Percentiles rank a stretch among this genome's conserved stretches.
Evolutionary conservation across 2,113 vertebrate species (phyloP).

Genomic region (Haliaeetus leucogaster): DNA sequence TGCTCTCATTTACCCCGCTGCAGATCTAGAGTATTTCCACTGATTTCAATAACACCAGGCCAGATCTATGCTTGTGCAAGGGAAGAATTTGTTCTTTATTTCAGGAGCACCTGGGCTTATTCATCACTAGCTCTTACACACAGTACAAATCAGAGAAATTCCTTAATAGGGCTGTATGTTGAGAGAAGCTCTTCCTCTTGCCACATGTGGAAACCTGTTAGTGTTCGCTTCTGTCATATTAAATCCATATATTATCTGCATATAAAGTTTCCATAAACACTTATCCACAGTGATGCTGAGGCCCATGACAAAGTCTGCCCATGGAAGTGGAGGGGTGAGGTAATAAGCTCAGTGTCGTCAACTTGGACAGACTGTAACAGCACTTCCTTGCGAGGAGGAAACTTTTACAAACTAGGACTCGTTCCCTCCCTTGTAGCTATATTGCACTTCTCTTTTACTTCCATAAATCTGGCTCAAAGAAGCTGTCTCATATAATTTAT

Average conservation of each 20-base stretch:
- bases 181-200: neutral
- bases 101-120: neutral
- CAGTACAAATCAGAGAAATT: neutral
- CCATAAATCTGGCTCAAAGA: neutral
- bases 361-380: neutral
- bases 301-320: neutral
- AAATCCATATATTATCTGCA: neutral
- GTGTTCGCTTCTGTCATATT: neutral
- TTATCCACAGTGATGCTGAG: neutral
- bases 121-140: neutral
- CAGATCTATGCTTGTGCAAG: neutral
- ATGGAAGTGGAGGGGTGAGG: neutral
- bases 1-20: neutral
- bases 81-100: neutral
- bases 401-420: neutral
- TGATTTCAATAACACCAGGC: neutral
- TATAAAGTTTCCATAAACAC: neutral
- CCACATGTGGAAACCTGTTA: neutral
- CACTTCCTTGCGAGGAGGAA: neutral
- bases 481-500: neutral
- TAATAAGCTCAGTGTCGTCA: fast-evolving
- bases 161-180: neutral
- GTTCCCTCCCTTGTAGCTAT: neutral
- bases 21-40: neutral
- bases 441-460: neutral